These are phyloP conservation scores for Campoplex nolae DNA, from an alignment of 2,888 invertebrate genomes.

Conservation along the genomic window DNA sequence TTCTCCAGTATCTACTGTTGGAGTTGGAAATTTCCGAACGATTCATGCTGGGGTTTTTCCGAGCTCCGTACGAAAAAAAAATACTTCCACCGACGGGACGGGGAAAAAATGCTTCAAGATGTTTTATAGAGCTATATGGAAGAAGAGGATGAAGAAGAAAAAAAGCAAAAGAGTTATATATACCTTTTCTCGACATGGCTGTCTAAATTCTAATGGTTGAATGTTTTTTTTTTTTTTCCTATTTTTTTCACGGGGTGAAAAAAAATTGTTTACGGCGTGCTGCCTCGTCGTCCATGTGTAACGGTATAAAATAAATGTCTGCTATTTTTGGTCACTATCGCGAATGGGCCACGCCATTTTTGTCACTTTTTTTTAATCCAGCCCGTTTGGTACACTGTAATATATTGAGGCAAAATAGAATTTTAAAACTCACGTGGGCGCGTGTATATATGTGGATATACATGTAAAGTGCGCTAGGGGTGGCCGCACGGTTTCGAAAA, in stretches of 20 bases:
- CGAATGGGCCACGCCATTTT: not conserved
- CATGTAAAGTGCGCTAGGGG: not conserved
- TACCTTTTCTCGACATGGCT: not conserved
- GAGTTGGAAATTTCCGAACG: not conserved
- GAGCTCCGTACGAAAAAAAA: not conserved
- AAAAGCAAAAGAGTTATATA: constrained; percentile 54
- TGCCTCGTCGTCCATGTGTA: constrained; percentile 39
- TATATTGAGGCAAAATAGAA: constrained; percentile 10
- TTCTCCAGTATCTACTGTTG: not conserved
- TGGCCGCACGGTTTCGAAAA: constrained; percentile 17
- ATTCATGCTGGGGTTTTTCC: constrained; percentile 14
- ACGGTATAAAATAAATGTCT: constrained; percentile 64
- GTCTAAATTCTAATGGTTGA: constrained; percentile 20
- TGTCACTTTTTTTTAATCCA: not conserved
- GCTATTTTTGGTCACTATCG: constrained; percentile 23
- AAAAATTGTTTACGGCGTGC: constrained; percentile 42
- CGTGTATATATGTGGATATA: not conserved
- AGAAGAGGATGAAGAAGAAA: not conserved
- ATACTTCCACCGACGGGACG: not conserved
- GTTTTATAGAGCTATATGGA: constrained; percentile 31
- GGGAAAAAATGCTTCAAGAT: not conserved
- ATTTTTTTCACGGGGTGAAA: too few relatives aligned
- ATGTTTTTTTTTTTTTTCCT: not conserved
- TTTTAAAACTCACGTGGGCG: constrained; percentile 12
- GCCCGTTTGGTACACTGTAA: not conserved